phyloP scores from a whole-genome alignment of 1,140 invertebrate species.

The Aphelinus atriplicis region DNA sequence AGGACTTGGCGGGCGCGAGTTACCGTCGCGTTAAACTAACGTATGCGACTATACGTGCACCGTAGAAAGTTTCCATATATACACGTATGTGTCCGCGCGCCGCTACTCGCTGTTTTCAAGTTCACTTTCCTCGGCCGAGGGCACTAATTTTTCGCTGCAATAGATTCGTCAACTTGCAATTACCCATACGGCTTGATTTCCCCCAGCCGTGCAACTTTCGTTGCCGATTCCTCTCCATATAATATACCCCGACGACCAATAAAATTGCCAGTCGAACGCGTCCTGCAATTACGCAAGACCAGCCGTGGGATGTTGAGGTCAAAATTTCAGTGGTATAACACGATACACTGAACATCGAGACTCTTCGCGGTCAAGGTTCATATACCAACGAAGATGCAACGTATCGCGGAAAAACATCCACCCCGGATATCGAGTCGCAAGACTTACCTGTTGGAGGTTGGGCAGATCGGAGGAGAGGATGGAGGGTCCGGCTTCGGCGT shows the following conservation, averaged over 20 bases:
- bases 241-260: too few species aligned
- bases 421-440: background rate
- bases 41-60: too few species aligned
- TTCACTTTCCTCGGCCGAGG: background rate
- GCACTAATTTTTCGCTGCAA: too few species aligned
- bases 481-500: background rate
- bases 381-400: background rate
- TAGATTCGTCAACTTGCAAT: background rate
- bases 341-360: background rate
- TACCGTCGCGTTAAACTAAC: conserved; percentile 1
- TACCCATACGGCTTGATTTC: background rate
- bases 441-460: conserved; percentile 23
- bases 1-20: background rate
- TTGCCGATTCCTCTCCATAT: too few species aligned
- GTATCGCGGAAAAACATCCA: too few species aligned
- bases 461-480: background rate
- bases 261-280: too few species aligned
- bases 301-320: too few species aligned
- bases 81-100: background rate
- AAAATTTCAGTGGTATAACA: too few species aligned
- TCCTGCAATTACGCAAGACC: too few species aligned
- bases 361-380: background rate
- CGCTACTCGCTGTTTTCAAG: background rate
- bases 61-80: background rate
- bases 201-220: too few species aligned